Conservation (phyloP, 2,113 vertebrate genomes). For the Zeus faber region DNA sequence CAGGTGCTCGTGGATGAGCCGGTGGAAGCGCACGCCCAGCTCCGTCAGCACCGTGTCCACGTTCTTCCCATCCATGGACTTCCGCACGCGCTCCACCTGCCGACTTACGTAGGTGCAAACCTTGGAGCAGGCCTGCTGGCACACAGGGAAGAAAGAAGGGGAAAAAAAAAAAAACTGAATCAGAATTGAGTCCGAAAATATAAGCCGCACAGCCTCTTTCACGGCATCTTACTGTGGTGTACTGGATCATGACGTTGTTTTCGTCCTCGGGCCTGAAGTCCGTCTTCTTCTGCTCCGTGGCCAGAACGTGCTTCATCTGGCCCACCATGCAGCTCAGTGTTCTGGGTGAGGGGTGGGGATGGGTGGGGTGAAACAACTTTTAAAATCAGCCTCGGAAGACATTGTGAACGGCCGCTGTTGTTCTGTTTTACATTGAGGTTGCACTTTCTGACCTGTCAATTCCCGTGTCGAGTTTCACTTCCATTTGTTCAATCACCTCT, state of each 20-base stretch:
- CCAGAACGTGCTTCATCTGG: slow-evolving; percentile 96
- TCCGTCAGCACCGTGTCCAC: slow-evolving; percentile 96
- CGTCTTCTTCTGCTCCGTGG: slow-evolving; percentile 96
- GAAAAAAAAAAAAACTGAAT: neutral
- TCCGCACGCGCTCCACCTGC: slow-evolving; percentile 93
- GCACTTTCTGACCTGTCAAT: slow-evolving; percentile 90
- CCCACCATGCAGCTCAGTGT: slow-evolving; percentile 99
- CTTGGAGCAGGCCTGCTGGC: slow-evolving; percentile 89
- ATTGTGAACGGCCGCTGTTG: no score
- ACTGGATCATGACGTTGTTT: slow-evolving; percentile 97
- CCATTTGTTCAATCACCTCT: slow-evolving; percentile 98
- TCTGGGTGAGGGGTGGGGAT: slow-evolving; percentile 64
- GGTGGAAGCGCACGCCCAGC: slow-evolving; percentile 94
- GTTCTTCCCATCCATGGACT: slow-evolving; percentile 98
- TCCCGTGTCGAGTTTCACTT: slow-evolving; percentile 96
- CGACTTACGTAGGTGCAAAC: slow-evolving; percentile 92
- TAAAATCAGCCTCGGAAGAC: no score
- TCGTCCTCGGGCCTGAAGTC: slow-evolving; percentile 98
- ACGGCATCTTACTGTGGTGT: slow-evolving; percentile 84
- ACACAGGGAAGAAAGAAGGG: neutral
- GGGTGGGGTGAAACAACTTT: no score
- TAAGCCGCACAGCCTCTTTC: neutral
- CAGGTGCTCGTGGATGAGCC: slow-evolving; percentile 94
- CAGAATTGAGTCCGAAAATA: no score
- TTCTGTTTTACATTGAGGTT: no score